phyloP scores from a whole-genome alignment of 2,888 invertebrate species.

The Acanthosepion lycidas region DNA sequence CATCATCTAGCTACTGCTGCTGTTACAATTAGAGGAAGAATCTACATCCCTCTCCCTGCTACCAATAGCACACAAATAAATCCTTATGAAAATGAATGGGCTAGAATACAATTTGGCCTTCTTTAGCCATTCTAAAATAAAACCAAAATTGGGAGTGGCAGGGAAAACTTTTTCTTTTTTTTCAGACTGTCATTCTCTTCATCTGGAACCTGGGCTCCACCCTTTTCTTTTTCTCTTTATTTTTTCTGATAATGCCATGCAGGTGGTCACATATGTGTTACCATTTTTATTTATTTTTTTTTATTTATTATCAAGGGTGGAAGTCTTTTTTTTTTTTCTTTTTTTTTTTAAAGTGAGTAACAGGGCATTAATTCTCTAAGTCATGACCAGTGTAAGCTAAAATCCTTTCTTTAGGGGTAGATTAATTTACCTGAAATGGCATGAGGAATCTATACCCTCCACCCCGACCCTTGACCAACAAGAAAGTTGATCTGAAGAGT shows the following conservation, averaged over 20 bases:
- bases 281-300: neutral
- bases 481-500: neutral
- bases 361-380: neutral
- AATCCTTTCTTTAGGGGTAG: neutral
- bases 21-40: neutral
- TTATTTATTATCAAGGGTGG: neutral
- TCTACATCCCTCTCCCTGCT: neutral
- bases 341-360: neutral
- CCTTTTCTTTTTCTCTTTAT: neutral
- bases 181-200: neutral
- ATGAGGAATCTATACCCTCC: neutral
- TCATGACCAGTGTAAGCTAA: neutral
- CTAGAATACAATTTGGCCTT: neutral
- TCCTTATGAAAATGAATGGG: conserved; percentile 33
- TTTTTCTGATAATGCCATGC: neutral
- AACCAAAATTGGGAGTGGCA: neutral
- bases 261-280: neutral
- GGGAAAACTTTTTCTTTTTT: neutral
- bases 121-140: neutral
- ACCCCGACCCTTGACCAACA: neutral
- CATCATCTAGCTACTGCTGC: neutral
- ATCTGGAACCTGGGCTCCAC: neutral
- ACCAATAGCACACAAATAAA: neutral
- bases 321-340: neutral
- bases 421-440: neutral